Conservation (phyloP, 2,888 invertebrate genomes). For the Lacanobia oleracea region DNA sequence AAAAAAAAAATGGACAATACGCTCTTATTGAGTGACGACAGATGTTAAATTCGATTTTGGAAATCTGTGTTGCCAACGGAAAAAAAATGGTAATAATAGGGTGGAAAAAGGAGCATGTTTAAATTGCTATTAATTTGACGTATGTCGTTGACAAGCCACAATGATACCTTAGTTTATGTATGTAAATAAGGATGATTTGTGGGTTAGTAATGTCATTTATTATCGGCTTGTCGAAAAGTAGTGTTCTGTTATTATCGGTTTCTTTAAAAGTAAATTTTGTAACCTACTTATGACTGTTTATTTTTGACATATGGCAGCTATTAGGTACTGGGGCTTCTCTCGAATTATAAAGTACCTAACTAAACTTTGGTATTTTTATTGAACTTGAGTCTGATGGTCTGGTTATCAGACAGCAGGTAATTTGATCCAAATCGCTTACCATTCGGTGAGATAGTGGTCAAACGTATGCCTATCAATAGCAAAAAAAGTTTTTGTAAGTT, state of each 20-base stretch:
- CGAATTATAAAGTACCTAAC: not conserved
- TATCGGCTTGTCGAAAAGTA: constrained; percentile 46
- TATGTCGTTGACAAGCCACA: constrained; percentile 73
- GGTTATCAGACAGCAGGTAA: too few relatives aligned
- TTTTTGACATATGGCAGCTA: constrained; percentile 2
- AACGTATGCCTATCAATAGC: too few relatives aligned
- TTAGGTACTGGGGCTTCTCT: not conserved
- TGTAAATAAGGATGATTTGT: constrained; percentile 63
- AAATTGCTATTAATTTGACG: constrained; percentile 65
- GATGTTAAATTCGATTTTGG: constrained; percentile 83
- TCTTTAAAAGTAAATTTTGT: constrained; percentile 37
- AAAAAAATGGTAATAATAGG: constrained; percentile 79
- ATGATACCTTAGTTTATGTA: constrained; percentile 62
- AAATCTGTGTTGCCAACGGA: constrained; percentile 81
- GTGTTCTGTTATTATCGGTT: constrained; percentile 32
- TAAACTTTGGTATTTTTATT: too few relatives aligned
- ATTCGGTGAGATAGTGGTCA: too few relatives aligned
- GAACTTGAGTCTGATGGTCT: too few relatives aligned
- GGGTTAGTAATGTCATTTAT: constrained; percentile 64
- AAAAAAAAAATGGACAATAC: constrained; percentile 78
- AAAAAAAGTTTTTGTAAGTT: too few relatives aligned
- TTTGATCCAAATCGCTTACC: too few relatives aligned
- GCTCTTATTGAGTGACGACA: constrained; percentile 84
- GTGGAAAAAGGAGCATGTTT: constrained; percentile 65
- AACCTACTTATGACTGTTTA: constrained; percentile 44